phyloP scores from a whole-genome alignment of 1,140 invertebrate species.

The Cotesia typhae region DNA sequence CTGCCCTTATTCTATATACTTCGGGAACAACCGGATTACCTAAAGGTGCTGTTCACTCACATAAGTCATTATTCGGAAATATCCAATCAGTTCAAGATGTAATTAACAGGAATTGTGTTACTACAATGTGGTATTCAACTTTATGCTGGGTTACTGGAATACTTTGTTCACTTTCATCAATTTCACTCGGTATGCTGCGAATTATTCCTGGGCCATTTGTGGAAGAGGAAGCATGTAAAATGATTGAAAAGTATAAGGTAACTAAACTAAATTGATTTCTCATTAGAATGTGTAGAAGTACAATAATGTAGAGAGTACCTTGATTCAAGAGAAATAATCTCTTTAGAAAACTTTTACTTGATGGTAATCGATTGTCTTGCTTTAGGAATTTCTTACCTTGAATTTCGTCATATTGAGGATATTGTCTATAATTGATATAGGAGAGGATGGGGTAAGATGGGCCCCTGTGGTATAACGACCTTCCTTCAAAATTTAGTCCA shows the following conservation, averaged over 20 bases:
- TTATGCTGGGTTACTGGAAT: conserved; percentile 47
- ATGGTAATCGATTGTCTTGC: too few species aligned
- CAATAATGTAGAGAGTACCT: too few species aligned
- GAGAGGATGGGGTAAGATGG: too few species aligned
- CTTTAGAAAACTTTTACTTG: too few species aligned
- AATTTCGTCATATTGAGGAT: too few species aligned
- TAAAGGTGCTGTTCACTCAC: conserved; percentile 50
- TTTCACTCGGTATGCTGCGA: conserved; percentile 5
- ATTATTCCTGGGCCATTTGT: conserved; percentile 21
- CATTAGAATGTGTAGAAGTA: too few species aligned
- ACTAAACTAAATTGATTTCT: background rate
- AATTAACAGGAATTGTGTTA: background rate
- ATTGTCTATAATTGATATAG: too few species aligned
- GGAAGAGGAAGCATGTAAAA: conserved; percentile 38
- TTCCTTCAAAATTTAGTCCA: too few species aligned
- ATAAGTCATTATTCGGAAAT: conserved; percentile 34
- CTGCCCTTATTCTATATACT: conserved; percentile 50
- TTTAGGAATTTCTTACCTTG: too few species aligned
- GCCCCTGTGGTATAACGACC: too few species aligned
- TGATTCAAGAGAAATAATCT: too few species aligned
- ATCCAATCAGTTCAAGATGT: conserved; percentile 11
- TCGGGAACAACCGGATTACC: conserved; percentile 55
- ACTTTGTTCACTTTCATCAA: conserved; percentile 4
- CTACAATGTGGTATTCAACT: conserved; percentile 43
- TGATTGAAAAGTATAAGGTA: conserved; percentile 43